Conservation (phyloP, 1,140 invertebrate species). For the Diachasma alloeum region DNA sequence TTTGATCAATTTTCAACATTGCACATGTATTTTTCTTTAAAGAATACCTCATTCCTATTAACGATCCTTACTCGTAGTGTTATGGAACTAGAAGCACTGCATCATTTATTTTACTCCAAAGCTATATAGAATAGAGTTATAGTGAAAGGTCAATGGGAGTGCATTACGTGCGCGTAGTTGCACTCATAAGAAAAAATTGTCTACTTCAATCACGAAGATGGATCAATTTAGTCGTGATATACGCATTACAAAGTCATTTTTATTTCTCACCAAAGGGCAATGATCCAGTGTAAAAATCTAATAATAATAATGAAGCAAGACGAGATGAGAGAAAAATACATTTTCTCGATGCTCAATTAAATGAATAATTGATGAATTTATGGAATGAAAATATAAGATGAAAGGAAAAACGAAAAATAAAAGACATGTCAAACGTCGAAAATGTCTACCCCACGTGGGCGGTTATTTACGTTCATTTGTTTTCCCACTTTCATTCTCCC, state of each 20-base stretch:
- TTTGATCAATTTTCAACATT: too few relatives aligned
- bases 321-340: too few relatives aligned
- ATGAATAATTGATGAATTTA: neutral
- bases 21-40: too few relatives aligned
- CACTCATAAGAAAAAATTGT: neutral
- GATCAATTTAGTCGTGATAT: neutral
- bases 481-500: slow-evolving; percentile 43
- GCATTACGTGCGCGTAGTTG: neutral
- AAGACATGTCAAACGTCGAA: slow-evolving; percentile 50
- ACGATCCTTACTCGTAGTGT: too few relatives aligned
- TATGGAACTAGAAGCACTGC: too few relatives aligned
- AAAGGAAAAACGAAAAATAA: slow-evolving; percentile 19
- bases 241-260: neutral
- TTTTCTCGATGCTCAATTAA: neutral
- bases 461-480: slow-evolving; percentile 62
- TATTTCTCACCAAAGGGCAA: too few relatives aligned
- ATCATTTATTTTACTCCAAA: too few relatives aligned
- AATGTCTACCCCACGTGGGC: slow-evolving; percentile 46
- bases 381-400: neutral
- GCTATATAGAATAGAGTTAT: neutral
- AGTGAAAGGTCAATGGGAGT: neutral
- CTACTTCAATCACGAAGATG: neutral
- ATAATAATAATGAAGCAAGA: too few relatives aligned
- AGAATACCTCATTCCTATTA: too few relatives aligned
- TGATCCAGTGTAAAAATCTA: too few relatives aligned